Conservation (phyloP, 2,113 vertebrate genomes). For the Neodon shergylaensis region DNA sequence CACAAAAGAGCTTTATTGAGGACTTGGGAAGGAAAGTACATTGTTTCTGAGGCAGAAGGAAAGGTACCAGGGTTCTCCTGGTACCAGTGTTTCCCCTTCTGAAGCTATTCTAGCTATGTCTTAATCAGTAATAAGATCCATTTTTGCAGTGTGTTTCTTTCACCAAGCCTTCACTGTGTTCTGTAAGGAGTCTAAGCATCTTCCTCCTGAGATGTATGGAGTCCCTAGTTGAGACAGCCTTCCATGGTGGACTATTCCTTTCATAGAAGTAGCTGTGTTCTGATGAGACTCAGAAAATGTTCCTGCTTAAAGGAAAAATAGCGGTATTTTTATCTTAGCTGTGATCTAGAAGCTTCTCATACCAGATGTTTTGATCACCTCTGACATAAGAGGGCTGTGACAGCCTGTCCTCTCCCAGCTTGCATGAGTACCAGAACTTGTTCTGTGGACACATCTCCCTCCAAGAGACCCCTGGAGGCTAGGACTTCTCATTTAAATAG, state of each 20-base stretch:
- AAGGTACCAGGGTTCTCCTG: not conserved
- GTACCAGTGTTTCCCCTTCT: not conserved
- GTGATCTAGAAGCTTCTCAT: not conserved
- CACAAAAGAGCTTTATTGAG: not conserved
- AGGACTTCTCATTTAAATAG: conserved; percentile 53
- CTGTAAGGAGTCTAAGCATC: not conserved
- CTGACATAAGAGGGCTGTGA: not conserved
- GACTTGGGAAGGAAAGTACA: conserved; percentile 8
- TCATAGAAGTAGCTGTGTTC: not conserved
- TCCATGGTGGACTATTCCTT: not conserved
- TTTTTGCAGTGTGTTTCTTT: not conserved
- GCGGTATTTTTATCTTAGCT: not conserved
- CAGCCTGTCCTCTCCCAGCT: not conserved
- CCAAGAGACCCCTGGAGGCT: not conserved
- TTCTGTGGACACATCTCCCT: not conserved
- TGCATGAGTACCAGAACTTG: not conserved
- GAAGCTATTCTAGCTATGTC: not conserved
- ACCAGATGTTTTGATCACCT: not conserved
- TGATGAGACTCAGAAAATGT: not conserved
- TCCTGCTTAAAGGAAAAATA: not conserved
- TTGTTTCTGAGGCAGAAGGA: not conserved
- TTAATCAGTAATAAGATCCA: not conserved
- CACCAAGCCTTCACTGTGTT: not conserved
- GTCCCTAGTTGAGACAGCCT: not conserved
- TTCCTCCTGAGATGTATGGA: not conserved